These are phyloP conservation scores for Galeruca laticollis DNA, from an alignment of 2,888 invertebrate genomes.

Conservation along the genomic window DNA sequence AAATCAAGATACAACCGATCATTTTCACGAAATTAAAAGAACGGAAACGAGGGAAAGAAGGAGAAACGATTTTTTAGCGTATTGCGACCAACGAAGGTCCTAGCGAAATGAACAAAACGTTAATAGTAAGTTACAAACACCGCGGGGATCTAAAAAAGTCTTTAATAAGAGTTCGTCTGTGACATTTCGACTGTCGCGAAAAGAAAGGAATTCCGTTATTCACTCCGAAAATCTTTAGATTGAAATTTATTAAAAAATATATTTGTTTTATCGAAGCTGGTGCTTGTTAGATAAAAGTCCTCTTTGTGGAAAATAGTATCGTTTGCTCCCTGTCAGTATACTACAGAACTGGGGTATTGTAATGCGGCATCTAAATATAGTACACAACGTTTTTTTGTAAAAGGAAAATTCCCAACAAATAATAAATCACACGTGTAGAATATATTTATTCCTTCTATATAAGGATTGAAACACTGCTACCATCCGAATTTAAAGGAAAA, in stretches of 20 bases:
- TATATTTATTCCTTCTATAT: no score
- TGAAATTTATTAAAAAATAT: constrained; percentile 2
- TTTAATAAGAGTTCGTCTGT: constrained; percentile 2
- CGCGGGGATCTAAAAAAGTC: constrained; percentile 2
- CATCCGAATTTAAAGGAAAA: no score
- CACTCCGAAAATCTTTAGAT: neutral
- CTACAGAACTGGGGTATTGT: no score
- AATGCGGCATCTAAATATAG: no score
- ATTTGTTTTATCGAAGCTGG: constrained; percentile 1
- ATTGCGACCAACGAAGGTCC: neutral
- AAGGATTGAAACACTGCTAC: no score
- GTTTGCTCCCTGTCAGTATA: neutral
- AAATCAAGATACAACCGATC: no score
- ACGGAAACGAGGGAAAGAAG: neutral
- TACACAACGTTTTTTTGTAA: no score
- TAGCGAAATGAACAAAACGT: neutral
- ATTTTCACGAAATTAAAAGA: no score
- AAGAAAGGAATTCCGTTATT: neutral
- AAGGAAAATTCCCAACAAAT: no score
- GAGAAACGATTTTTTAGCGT: neutral
- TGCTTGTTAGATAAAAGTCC: neutral
- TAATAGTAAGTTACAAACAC: constrained; percentile 4
- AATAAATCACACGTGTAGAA: no score
- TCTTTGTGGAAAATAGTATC: neutral
- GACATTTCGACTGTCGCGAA: neutral